Conservation (phyloP, 2,797 vertebrate species). For the Aldrovandia affinis region DNA sequence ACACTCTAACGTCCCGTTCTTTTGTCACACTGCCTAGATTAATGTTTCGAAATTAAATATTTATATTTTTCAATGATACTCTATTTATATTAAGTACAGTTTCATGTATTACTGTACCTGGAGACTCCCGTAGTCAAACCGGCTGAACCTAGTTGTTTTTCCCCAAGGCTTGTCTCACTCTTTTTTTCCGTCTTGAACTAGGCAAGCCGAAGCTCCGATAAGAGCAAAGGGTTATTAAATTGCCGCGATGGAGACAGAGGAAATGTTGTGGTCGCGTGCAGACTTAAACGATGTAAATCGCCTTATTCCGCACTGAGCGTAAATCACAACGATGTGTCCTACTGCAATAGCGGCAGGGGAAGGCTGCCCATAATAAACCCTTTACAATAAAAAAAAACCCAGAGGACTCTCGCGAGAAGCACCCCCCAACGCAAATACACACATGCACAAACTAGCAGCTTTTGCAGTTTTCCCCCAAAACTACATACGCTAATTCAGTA, state of each 20-base stretch:
- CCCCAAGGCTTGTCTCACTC: conserved; percentile 35
- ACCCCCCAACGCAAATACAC: neutral
- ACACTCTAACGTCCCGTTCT: neutral
- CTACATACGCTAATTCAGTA: neutral
- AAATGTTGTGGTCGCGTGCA: conserved; percentile 2
- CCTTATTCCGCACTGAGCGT: conserved; percentile 18
- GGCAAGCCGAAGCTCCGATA: conserved; percentile 5
- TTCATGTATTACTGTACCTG: conserved; percentile 52
- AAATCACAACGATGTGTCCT: conserved; percentile 12
- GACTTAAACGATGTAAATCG: conserved; percentile 16
- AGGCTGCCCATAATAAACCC: conserved; percentile 51
- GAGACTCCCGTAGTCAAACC: conserved; percentile 38
- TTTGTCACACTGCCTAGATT: neutral
- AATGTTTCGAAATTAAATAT: neutral
- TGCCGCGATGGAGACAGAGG: neutral
- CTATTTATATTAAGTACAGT: conserved; percentile 12
- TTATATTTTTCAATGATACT: neutral
- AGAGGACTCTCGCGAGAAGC: conserved; percentile 55
- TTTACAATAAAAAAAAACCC: conserved; percentile 33
- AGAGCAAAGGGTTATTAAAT: conserved; percentile 5
- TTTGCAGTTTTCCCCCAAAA: neutral
- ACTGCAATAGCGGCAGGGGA: conserved; percentile 44
- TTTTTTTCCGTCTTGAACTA: conserved; percentile 48
- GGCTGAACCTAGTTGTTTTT: conserved; percentile 32
- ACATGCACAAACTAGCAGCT: neutral